phyloP scores from a whole-genome alignment of 64 coral and sea anemone species.

The Actinia tenebrosa region DNA sequence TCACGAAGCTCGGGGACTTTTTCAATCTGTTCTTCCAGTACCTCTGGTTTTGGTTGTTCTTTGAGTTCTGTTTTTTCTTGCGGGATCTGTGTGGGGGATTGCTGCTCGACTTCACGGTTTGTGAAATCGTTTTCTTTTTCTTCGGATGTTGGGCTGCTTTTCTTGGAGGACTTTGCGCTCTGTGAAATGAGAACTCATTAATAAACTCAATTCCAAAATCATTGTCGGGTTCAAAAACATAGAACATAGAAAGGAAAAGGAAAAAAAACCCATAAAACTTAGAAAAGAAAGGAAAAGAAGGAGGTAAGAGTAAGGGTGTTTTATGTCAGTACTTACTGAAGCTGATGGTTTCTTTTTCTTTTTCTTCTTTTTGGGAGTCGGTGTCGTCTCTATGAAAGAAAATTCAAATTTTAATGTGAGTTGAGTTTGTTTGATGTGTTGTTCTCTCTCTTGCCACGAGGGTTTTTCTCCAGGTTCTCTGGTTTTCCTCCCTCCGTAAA shows the following conservation, averaged over 20 bases:
- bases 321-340: not conserved
- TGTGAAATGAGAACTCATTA: not conserved
- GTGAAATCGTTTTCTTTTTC: conserved; percentile 2
- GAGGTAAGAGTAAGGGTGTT: not conserved
- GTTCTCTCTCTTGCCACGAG: not conserved
- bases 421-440: too few species aligned
- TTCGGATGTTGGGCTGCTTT: not conserved
- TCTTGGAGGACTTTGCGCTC: conserved; percentile 8
- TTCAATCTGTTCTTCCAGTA: conserved; percentile 10
- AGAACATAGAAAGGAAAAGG: not conserved
- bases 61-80: not conserved
- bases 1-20: not conserved
- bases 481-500: too few species aligned
- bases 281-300: not conserved
- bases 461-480: too few species aligned
- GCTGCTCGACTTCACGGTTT: not conserved
- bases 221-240: not conserved
- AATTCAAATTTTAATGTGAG: not conserved
- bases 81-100: not conserved
- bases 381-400: conserved; percentile 8
- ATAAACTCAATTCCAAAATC: too few species aligned
- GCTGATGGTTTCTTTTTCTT: conserved; percentile 47
- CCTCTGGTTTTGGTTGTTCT: not conserved
- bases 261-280: not conserved
- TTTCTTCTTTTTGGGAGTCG: conserved; percentile 54